Conservation (phyloP, 2,888 invertebrate species). For the Drosophila formosana region DNA sequence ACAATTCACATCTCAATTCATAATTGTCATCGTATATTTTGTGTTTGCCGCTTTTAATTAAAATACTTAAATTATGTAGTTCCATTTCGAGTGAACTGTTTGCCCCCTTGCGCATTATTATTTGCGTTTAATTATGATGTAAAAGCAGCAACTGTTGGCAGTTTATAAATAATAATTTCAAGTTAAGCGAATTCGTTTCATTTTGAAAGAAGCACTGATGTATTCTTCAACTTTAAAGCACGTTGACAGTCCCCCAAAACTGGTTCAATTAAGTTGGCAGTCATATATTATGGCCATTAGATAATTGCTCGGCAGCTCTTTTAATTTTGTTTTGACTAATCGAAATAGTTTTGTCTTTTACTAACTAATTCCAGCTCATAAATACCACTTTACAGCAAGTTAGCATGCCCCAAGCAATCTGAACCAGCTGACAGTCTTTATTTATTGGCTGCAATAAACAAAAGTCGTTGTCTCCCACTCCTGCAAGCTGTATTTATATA, state of each 20-base stretch:
- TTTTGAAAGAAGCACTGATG: not conserved
- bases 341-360: not conserved
- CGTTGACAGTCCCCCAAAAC: not conserved
- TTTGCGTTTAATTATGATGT: conserved; percentile 64
- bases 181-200: not conserved
- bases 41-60: conserved; percentile 56
- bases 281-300: conserved; percentile 6
- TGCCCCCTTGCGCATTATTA: conserved; percentile 48
- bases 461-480: conserved; percentile 2
- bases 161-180: conserved; percentile 26
- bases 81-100: conserved; percentile 19
- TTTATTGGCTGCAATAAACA: conserved; percentile 1
- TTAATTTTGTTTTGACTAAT: conserved; percentile 2
- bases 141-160: conserved; percentile 11
- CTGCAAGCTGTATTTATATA: no score
- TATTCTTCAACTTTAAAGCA: no score
- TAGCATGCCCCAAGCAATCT: not conserved
- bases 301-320: conserved; percentile 1
- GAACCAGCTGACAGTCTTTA: not conserved
- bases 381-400: not conserved
- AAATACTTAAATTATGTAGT: conserved; percentile 51
- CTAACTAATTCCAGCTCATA: not conserved
- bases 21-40: conserved; percentile 56
- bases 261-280: not conserved
- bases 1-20: conserved; percentile 70